phyloP scores from a whole-genome alignment of 2,113 vertebrate genomes.

The Amphiprion percula region DNA sequence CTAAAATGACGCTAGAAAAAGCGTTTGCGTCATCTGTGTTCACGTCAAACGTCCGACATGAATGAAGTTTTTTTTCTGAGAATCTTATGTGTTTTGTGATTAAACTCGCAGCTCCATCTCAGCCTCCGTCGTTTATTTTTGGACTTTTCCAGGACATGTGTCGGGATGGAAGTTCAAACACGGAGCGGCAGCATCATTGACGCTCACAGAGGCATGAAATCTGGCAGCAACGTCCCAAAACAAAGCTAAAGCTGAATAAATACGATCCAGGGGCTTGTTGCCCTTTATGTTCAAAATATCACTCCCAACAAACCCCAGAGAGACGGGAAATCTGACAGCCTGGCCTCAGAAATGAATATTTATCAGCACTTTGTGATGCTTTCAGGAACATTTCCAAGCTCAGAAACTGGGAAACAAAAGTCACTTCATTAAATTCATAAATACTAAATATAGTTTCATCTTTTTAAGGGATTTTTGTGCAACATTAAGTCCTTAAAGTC shows the following conservation, averaged over 20 bases:
- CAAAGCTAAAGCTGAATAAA: conserved; percentile 4
- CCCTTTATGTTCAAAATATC: background rate
- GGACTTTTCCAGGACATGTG: background rate
- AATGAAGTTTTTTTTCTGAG: too few species aligned
- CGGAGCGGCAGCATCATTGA: background rate
- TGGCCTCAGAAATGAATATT: too few species aligned
- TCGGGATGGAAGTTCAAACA: background rate
- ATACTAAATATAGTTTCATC: too few species aligned
- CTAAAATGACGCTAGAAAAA: too few species aligned
- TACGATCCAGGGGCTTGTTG: background rate
- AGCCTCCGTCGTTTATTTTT: background rate
- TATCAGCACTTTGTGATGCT: too few species aligned
- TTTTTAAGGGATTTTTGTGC: too few species aligned
- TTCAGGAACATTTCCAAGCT: too few species aligned
- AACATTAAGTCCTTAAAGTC: too few species aligned
- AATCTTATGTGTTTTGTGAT: background rate
- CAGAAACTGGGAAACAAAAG: too few species aligned
- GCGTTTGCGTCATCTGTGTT: too few species aligned
- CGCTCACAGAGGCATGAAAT: background rate
- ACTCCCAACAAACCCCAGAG: background rate
- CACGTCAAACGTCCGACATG: too few species aligned
- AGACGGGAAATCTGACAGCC: background rate
- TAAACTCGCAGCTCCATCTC: background rate
- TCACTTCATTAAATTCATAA: too few species aligned
- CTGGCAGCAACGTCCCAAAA: background rate